Conservation (phyloP, 2,797 vertebrate genomes). For the Oryzias dopingdopingensis region DNA sequence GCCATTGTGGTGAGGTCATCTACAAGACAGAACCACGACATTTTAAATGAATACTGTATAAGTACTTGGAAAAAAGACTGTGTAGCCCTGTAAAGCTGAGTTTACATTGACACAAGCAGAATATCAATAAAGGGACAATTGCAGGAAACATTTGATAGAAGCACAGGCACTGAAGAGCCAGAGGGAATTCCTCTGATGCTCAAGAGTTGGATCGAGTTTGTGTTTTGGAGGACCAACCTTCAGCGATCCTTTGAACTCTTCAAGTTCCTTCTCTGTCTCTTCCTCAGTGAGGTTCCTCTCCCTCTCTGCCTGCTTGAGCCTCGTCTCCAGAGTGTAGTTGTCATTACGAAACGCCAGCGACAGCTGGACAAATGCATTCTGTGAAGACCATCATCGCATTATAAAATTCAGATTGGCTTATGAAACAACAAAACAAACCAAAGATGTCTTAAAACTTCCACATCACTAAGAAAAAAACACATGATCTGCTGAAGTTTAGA, state of each 20-base stretch:
- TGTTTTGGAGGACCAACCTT: slow-evolving; percentile 77
- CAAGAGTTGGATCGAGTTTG: slow-evolving; percentile 12
- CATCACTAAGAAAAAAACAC: slow-evolving; percentile 8
- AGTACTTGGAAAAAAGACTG: too few relatives aligned
- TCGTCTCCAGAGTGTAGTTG: slow-evolving; percentile 94
- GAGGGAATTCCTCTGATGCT: slow-evolving; percentile 15
- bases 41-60: not conserved
- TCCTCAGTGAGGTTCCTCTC: slow-evolving; percentile 96
- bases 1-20: slow-evolving; percentile 88
- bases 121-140: slow-evolving; percentile 39
- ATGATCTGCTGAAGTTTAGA: not conserved
- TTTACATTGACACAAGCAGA: slow-evolving; percentile 15
- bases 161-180: slow-evolving; percentile 30
- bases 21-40: slow-evolving; percentile 46
- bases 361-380: slow-evolving; percentile 98
- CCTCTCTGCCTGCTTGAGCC: slow-evolving; percentile 92
- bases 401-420: slow-evolving; percentile 21
- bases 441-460: slow-evolving; percentile 16
- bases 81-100: not conserved
- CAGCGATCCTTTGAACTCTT: slow-evolving; percentile 90
- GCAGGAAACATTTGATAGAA: slow-evolving; percentile 45
- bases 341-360: slow-evolving; percentile 98
- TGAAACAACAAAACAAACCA: slow-evolving; percentile 14
- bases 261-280: slow-evolving; percentile 94
- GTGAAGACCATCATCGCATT: slow-evolving; percentile 46